Evolutionary conservation across 2,888 invertebrate species (phyloP).

Genomic region (Monoplex corrugatus): DNA sequence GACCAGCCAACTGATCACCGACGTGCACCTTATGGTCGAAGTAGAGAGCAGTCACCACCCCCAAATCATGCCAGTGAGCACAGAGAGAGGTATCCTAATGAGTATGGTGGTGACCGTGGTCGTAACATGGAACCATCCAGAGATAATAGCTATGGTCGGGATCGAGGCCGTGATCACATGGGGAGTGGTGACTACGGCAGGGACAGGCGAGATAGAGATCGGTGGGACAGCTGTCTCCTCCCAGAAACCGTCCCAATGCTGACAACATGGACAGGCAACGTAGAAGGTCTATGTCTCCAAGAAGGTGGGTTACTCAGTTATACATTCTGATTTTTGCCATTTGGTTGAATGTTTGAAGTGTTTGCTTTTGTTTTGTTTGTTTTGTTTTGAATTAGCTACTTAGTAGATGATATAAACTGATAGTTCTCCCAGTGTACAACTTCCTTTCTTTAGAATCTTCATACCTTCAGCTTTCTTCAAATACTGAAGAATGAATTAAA

Average conservation of each 20-base stretch:
- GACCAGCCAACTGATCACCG: background rate
- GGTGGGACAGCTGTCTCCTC: conserved; percentile 13
- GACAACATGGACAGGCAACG: conserved; percentile 49
- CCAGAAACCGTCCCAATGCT: conserved; percentile 45
- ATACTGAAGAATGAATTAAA: no score
- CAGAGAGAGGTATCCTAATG: background rate
- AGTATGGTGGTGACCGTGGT: conserved; percentile 3
- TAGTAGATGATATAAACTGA: no score
- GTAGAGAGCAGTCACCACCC: conserved; percentile 16
- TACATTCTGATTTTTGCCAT: no score
- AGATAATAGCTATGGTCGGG: conserved; percentile 39
- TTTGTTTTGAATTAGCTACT: no score
- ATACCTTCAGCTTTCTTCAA: no score
- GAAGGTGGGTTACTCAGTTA: conserved; percentile 23
- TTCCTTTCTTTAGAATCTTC: no score
- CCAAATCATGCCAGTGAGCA: background rate
- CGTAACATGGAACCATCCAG: background rate
- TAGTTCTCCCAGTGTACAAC: no score
- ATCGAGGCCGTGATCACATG: conserved; percentile 45
- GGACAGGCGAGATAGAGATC: conserved; percentile 54
- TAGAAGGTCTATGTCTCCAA: conserved; percentile 40
- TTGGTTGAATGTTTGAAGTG: no score
- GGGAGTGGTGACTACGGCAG: conserved; percentile 41
- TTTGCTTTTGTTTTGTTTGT: no score
- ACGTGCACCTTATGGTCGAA: background rate